Evolutionary conservation across 2,113 vertebrate genomes (phyloP).

Genomic region (Cyanoderma ruficeps): DNA sequence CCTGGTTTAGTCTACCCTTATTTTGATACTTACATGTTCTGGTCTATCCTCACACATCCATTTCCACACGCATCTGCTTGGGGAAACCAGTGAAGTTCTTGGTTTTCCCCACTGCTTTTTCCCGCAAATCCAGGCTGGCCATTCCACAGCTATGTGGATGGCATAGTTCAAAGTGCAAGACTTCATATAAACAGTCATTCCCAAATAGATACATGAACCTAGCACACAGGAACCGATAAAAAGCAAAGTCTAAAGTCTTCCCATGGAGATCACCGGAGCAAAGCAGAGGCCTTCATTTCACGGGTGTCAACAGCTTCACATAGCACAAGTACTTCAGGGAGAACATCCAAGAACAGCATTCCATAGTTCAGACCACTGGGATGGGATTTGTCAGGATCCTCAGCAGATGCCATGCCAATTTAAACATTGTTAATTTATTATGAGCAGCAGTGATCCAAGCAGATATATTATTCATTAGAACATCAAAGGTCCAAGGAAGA

Average conservation of each 20-base stretch:
- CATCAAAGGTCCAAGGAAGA: conserved; percentile 10
- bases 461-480: conserved; percentile 47
- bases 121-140: background rate
- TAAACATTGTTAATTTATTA: conserved; percentile 59
- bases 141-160: background rate
- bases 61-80: background rate
- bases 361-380: background rate
- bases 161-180: background rate
- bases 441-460: conserved; percentile 26
- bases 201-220: background rate
- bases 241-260: background rate
- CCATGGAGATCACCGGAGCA: rapidly evolving
- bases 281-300: background rate
- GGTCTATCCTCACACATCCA: background rate
- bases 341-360: conserved; percentile 25
- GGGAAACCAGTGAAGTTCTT: background rate
- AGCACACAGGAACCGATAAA: rapidly evolving
- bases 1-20: background rate
- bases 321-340: background rate
- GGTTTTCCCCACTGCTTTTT: background rate
- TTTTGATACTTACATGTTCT: background rate
- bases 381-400: conserved; percentile 40
- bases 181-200: background rate
- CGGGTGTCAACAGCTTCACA: background rate
- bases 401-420: background rate